Evolutionary conservation across 2,113 vertebrate genomes (phyloP).

Genomic region (Cyanistes caeruleus): DNA sequence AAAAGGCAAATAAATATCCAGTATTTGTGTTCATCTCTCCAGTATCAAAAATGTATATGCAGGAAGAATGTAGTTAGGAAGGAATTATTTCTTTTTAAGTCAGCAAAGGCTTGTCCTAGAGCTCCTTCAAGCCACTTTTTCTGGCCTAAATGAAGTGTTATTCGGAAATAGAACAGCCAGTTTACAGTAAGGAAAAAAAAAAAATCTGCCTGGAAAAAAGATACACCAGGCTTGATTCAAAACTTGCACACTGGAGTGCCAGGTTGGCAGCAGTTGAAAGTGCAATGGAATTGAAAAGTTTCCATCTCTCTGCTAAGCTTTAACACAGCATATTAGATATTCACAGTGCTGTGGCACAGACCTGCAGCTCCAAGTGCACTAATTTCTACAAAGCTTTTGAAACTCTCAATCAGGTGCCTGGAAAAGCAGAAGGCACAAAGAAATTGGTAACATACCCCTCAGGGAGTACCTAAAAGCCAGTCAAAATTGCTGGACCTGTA

Average conservation of each 20-base stretch:
- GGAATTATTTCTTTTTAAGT: not conserved
- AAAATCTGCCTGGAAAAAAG: constrained; percentile 58
- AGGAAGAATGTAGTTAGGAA: not conserved
- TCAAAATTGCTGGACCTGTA: not conserved
- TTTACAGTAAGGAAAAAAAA: constrained; percentile 39
- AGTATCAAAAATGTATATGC: not conserved
- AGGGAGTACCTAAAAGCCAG: not conserved
- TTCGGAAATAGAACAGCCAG: constrained; percentile 23
- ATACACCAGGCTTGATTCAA: constrained; percentile 22
- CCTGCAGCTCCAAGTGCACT: not conserved
- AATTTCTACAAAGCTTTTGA: not conserved
- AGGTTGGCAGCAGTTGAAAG: constrained; percentile 68
- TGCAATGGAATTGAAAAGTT: constrained; percentile 37
- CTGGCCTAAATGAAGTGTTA: constrained; percentile 20
- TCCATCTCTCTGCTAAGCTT: constrained; percentile 43
- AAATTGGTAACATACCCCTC: not conserved
- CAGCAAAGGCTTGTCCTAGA: not conserved
- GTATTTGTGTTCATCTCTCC: not conserved
- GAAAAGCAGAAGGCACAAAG: not conserved
- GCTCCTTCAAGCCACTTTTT: not conserved
- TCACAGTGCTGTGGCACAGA: constrained; percentile 22
- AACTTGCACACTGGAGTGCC: constrained; percentile 16
- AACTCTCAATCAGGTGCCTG: not conserved
- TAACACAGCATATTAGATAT: not conserved
- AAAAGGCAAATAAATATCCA: not conserved